Evolutionary conservation across 2,797 vertebrate genomes (phyloP).

Genomic region (Siniperca undulata): DNA sequence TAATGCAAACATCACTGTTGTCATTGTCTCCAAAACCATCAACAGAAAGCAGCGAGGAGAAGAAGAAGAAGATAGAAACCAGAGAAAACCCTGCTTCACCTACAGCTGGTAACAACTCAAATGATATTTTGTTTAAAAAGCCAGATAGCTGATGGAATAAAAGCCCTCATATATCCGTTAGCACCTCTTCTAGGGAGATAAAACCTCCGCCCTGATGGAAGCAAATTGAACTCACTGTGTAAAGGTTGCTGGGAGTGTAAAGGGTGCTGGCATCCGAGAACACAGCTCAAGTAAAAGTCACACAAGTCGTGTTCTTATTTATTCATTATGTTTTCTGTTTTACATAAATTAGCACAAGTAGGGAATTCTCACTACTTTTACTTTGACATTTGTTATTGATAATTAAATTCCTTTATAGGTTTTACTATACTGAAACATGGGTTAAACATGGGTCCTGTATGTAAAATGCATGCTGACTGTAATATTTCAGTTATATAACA

Average conservation of each 20-base stretch:
- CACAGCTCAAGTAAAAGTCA: background rate
- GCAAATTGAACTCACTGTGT: background rate
- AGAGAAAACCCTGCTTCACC: background rate
- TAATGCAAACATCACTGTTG: background rate
- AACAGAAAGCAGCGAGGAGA: background rate
- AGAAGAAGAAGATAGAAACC: background rate
- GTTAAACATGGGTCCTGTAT: background rate
- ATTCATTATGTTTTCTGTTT: background rate
- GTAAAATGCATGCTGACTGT: conserved; percentile 2
- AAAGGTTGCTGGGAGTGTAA: background rate
- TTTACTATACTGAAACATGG: background rate
- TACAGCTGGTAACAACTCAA: background rate
- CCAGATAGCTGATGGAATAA: background rate
- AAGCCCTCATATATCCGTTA: background rate
- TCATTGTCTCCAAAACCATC: too few species aligned
- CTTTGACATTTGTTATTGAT: background rate
- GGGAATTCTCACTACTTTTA: background rate
- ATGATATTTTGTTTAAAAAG: background rate
- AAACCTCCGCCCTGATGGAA: background rate
- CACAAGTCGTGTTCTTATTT: background rate
- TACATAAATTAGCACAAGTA: background rate
- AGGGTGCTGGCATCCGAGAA: background rate
- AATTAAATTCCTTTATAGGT: background rate
- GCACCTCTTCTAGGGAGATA: background rate
- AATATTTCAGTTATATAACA: background rate